phyloP scores from a whole-genome alignment of 2,797 vertebrate species.

The Malacoraja senta region DNA sequence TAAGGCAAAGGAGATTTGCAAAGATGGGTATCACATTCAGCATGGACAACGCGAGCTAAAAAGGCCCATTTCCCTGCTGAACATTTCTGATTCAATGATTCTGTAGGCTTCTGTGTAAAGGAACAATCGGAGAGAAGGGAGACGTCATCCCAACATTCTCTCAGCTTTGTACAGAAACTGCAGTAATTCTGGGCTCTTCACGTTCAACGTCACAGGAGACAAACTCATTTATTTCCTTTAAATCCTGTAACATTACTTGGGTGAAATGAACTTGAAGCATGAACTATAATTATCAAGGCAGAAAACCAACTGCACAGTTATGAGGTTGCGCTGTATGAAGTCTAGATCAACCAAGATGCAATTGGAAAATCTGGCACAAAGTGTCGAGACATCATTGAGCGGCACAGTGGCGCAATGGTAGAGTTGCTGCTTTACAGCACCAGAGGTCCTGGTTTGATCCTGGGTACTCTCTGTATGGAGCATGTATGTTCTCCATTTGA shows the following conservation, averaged over 20 bases:
- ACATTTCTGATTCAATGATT: too few species aligned
- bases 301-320: not conserved
- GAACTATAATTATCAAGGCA: not conserved
- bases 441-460: too few species aligned
- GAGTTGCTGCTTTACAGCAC: too few species aligned
- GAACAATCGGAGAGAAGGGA: too few species aligned
- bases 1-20: too few species aligned
- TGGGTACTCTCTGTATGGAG: too few species aligned
- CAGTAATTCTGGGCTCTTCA: not conserved
- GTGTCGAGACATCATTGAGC: not conserved
- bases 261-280: not conserved
- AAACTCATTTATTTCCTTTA: not conserved
- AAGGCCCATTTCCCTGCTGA: too few species aligned
- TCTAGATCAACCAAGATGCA: not conserved
- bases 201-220: not conserved
- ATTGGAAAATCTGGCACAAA: not conserved
- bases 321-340: not conserved
- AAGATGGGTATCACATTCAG: too few species aligned
- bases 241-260: not conserved
- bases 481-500: too few species aligned
- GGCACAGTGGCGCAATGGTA: too few species aligned
- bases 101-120: too few species aligned
- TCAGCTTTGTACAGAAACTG: not conserved
- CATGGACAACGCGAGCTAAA: too few species aligned
- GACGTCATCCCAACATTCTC: not conserved